phyloP scores from a whole-genome alignment of 2,797 vertebrate species.

The Anniella stebbinsi region DNA sequence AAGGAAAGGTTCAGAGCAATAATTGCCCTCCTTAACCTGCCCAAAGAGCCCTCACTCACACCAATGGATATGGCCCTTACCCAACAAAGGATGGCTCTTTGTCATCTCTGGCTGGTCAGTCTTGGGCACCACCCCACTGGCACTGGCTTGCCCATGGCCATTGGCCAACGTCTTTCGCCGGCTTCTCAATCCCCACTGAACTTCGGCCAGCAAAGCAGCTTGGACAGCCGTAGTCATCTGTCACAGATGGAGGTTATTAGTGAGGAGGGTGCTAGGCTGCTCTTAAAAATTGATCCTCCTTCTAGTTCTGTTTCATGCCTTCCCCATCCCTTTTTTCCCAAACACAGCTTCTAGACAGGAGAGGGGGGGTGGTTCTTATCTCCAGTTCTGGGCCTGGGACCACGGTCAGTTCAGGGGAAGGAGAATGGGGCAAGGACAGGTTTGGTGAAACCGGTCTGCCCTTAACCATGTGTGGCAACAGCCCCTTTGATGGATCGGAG shows the following conservation, averaged over 20 bases:
- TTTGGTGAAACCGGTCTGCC: background rate
- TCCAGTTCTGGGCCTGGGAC: background rate
- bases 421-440: background rate
- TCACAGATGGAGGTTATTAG: constrained; percentile 51
- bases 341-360: background rate
- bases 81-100: constrained; percentile 14
- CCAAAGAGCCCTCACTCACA: constrained; percentile 20
- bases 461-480: background rate
- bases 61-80: constrained; percentile 59
- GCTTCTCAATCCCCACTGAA: constrained; percentile 70
- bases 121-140: constrained; percentile 54
- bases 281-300: too few relatives aligned
- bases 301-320: background rate
- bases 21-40: constrained; percentile 11
- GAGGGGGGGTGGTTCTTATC: background rate
- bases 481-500: background rate
- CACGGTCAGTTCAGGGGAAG: background rate
- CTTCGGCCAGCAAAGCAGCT: constrained; percentile 81
- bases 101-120: background rate
- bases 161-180: constrained; percentile 40
- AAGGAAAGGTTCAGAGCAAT: constrained; percentile 28
- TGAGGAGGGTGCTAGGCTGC: background rate
- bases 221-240: constrained; percentile 81
- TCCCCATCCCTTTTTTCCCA: background rate
- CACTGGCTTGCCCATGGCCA: constrained; percentile 50